Percentiles rank a stretch among this genome's conserved stretches.
phyloP scores from a whole-genome alignment of 2,888 invertebrate species.

The Darwinula stevensoni region DNA sequence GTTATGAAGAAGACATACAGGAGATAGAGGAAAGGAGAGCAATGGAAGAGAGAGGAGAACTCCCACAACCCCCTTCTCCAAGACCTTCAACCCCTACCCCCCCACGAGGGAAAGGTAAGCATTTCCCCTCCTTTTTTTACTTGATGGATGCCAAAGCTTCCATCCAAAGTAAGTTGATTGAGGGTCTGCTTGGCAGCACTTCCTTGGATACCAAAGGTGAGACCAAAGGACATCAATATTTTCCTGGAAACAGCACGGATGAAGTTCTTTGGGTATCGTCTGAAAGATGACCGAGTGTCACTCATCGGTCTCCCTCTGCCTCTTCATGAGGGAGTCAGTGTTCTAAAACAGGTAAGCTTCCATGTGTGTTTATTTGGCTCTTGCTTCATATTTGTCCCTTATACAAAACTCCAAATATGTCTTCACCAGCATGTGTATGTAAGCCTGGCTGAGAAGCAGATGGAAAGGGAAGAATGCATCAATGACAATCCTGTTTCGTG shows the following conservation, averaged over 20 bases:
- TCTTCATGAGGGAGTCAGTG: constrained; percentile 80
- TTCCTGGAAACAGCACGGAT: constrained; percentile 67
- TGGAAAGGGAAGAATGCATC: constrained; percentile 49
- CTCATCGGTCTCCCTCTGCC: constrained; percentile 84
- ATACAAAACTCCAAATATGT: too few species aligned
- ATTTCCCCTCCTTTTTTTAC: background rate
- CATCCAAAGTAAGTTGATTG: too few species aligned
- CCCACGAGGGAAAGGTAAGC: constrained; percentile 3
- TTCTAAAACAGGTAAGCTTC: constrained; percentile 35
- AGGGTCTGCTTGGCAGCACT: constrained; percentile 27
- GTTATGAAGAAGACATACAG: constrained; percentile 16
- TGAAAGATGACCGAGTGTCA: constrained; percentile 49
- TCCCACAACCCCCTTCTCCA: constrained; percentile 22
- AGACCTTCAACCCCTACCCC: constrained; percentile 22
- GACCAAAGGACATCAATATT: constrained; percentile 68
- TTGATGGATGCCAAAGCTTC: too few species aligned
- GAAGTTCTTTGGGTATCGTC: constrained; percentile 84
- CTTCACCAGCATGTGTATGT: constrained; percentile 77
- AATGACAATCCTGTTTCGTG: constrained; percentile 66
- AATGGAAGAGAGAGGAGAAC: constrained; percentile 17
- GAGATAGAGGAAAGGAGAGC: constrained; percentile 18
- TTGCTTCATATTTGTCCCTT: background rate
- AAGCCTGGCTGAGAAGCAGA: constrained; percentile 66
- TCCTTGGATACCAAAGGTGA: constrained; percentile 88
- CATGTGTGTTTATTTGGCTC: background rate